Evolutionary conservation across 2,113 vertebrate species (phyloP).

Genomic region (Leptocoma aspasia): DNA sequence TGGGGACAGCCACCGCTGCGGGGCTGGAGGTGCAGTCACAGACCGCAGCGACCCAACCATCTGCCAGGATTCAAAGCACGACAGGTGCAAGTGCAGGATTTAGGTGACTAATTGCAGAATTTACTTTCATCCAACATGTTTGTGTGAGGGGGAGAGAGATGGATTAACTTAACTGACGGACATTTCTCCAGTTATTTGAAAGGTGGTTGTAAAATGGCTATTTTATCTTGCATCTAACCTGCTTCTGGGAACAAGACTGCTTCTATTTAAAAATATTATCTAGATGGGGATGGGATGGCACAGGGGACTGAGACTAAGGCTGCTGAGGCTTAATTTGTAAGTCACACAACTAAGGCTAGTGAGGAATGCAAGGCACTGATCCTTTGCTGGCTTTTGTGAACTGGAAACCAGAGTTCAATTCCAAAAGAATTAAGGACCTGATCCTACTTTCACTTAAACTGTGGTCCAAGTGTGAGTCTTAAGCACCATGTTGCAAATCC

Average conservation of each 20-base stretch:
- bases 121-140: constrained; percentile 5
- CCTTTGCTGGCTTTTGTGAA: background rate
- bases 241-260: constrained; percentile 9
- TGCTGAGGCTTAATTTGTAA: background rate
- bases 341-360: background rate
- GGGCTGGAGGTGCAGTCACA: background rate
- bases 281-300: background rate
- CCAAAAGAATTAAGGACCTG: background rate
- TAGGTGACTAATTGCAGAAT: constrained; percentile 41
- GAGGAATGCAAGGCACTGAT: background rate
- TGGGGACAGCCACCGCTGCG: background rate
- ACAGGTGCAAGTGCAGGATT: constrained; percentile 14
- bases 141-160: background rate
- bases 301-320: background rate
- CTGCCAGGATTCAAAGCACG: background rate
- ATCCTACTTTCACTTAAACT: background rate
- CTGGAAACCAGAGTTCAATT: background rate
- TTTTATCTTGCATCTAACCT: constrained; percentile 30
- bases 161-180: constrained; percentile 51
- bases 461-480: background rate
- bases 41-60: background rate
- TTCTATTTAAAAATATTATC: background rate
- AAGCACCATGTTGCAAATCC: background rate
- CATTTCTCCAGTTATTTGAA: constrained; percentile 36
- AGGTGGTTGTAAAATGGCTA: background rate